phyloP scores from a whole-genome alignment of 1,140 invertebrate genomes.

The Drosophila parabipectinata region DNA sequence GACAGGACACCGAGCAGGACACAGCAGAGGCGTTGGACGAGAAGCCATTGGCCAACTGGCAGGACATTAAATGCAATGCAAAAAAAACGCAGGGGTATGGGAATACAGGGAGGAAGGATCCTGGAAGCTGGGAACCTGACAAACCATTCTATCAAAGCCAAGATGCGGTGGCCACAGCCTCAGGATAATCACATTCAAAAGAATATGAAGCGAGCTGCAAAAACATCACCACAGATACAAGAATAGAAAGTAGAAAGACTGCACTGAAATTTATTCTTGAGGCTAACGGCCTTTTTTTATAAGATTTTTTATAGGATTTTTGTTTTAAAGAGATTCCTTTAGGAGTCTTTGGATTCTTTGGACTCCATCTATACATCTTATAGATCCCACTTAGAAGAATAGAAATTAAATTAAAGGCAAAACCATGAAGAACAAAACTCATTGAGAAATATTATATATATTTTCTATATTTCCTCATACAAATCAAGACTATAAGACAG shows the following conservation, averaged over 20 bases:
- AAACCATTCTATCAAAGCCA: constrained; percentile 73
- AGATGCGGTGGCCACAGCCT: constrained; percentile 73
- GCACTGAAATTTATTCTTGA: not conserved
- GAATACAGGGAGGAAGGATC: not conserved
- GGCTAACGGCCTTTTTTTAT: no score
- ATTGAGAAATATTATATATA: no score
- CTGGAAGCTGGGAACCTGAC: constrained; percentile 18
- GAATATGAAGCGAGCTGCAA: constrained; percentile 78
- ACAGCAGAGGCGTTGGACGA: constrained; percentile 15
- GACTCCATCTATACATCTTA: no score
- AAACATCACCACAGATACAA: constrained; percentile 67
- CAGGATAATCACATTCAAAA: constrained; percentile 80
- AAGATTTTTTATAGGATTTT: no score
- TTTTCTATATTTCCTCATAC: no score
- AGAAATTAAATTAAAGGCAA: no score
- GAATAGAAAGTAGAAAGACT: constrained; percentile 5
- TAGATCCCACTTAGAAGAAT: no score
- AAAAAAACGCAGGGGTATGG: constrained; percentile 33
- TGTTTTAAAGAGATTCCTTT: no score
- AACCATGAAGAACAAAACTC: no score
- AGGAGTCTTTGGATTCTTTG: no score
- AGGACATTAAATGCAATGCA: constrained; percentile 77
- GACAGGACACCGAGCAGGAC: constrained; percentile 12
- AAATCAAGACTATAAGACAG: no score
- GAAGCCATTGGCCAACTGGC: constrained; percentile 62